Percentiles rank a stretch among this genome's conserved stretches.
Conservation (phyloP, 2,113 vertebrate species). For the Pseudopodoces humilis region DNA sequence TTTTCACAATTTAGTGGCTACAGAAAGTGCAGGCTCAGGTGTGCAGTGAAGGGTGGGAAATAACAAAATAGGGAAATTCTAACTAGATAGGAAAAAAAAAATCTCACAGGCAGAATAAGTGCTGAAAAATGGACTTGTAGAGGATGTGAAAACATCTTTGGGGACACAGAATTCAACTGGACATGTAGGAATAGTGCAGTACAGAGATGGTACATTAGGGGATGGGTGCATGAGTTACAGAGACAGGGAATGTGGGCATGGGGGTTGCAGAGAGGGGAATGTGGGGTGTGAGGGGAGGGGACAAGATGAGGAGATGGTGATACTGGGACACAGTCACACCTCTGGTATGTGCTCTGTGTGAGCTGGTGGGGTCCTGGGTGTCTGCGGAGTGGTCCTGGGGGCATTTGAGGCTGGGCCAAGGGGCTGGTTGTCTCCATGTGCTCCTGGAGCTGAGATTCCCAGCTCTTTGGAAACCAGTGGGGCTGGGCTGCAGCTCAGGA, state of each 20-base stretch:
- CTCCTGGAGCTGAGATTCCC: not conserved
- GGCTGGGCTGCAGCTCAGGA: not conserved
- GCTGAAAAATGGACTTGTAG: not conserved
- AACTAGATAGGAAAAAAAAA: not conserved
- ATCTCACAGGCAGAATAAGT: not conserved
- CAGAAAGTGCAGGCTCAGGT: not conserved
- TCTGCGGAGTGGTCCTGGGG: not conserved
- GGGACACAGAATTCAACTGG: not conserved
- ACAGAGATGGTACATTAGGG: not conserved
- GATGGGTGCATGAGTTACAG: not conserved
- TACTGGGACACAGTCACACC: not conserved
- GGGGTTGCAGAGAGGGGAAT: fast-evolving
- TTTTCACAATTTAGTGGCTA: not conserved
- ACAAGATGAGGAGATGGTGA: not conserved
- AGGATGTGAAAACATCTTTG: not conserved
- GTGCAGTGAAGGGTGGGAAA: not conserved
- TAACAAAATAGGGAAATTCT: not conserved
- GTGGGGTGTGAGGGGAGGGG: too few relatives aligned
- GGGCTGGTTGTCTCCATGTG: not conserved
- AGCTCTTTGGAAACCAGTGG: not conserved
- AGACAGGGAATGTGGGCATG: not conserved
- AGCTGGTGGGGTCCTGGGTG: not conserved
- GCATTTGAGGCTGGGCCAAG: not conserved
- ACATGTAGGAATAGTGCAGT: fast-evolving
- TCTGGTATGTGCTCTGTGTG: not conserved